phyloP scores from a whole-genome alignment of 2,113 vertebrate genomes.

The Lontra canadensis region DNA sequence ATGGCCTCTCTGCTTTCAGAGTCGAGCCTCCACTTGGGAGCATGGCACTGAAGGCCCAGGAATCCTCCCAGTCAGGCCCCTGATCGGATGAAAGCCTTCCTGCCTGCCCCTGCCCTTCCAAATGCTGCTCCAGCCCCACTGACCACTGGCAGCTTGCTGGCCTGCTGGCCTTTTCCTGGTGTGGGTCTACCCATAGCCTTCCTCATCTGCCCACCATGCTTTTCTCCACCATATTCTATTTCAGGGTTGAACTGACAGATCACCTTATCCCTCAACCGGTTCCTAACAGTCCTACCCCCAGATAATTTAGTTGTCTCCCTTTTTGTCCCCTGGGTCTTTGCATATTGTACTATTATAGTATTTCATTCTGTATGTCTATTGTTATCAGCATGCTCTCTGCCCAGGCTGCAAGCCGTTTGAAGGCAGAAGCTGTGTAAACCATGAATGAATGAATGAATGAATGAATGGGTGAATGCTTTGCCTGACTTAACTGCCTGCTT shows the following conservation, averaged over 20 bases:
- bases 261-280: not conserved
- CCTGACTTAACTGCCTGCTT: not conserved
- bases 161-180: too few relatives aligned
- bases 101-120: not conserved
- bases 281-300: not conserved
- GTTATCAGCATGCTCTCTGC: not conserved
- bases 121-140: accelerated
- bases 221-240: not conserved
- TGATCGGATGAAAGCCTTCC: accelerated
- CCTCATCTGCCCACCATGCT: not conserved
- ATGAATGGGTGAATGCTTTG: not conserved
- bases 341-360: not conserved
- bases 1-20: not conserved
- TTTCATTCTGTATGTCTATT: not conserved
- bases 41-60: not conserved
- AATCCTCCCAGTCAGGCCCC: not conserved
- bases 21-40: not conserved
- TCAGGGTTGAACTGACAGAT: not conserved
- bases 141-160: not conserved
- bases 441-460: not conserved
- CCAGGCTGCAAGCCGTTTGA: not conserved
- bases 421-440: not conserved
- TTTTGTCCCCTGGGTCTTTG: not conserved
- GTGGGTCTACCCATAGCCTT: not conserved
- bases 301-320: not conserved